Conservation (phyloP, 2,888 invertebrate species). For the Hetaerina titia region DNA sequence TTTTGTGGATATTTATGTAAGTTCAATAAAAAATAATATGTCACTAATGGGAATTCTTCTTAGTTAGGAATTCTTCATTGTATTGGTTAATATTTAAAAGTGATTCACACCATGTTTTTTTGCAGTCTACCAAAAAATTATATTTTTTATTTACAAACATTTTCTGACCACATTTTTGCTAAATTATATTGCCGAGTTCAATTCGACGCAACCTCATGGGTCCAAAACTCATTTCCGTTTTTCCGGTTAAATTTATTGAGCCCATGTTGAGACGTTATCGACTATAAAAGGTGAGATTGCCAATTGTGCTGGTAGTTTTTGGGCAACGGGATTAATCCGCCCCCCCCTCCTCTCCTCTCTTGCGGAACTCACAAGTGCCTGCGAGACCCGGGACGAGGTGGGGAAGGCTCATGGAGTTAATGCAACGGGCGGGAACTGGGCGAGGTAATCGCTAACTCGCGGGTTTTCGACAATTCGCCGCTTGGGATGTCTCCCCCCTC, state of each 20-base stretch:
- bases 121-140: too few species aligned
- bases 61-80: too few species aligned
- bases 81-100: too few species aligned
- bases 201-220: neutral
- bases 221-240: neutral
- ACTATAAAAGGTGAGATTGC: neutral
- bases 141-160: neutral
- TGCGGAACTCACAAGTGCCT: neutral
- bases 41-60: too few species aligned
- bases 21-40: too few species aligned
- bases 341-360: neutral
- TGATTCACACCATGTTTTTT: too few species aligned
- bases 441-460: neutral
- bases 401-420: neutral
- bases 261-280: neutral
- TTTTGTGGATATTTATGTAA: too few species aligned
- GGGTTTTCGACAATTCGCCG: neutral
- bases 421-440: neutral
- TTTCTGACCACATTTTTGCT: neutral
- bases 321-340: neutral
- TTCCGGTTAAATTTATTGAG: neutral
- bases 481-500: neutral
- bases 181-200: neutral
- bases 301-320: neutral
- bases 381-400: neutral